Conservation (phyloP, 1,140 invertebrate genomes). For the Apis laboriosa region DNA sequence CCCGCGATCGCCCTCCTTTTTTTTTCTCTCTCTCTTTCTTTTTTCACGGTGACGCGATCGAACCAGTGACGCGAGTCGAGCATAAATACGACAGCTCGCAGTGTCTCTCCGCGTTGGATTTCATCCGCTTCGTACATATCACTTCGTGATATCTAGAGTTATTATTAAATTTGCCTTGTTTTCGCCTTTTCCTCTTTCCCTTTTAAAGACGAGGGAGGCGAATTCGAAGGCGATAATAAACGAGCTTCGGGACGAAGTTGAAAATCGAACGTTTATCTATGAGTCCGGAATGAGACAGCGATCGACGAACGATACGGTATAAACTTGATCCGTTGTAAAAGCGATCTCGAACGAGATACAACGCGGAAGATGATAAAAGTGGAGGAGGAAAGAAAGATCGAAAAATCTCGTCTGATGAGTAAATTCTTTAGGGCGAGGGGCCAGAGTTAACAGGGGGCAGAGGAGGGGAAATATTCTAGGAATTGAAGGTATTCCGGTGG, state of each 20-base stretch:
- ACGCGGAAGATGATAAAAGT: not conserved
- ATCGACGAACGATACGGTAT: no score
- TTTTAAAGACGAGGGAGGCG: no score
- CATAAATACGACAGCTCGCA: not conserved
- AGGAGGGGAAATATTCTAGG: not conserved
- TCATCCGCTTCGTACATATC: no score
- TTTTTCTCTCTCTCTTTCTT: not conserved
- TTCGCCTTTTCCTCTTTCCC: not conserved
- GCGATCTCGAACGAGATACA: not conserved
- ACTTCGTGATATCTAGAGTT: no score
- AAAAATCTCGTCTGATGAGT: slow-evolving; percentile 10
- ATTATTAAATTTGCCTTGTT: not conserved
- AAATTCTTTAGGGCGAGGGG: not conserved
- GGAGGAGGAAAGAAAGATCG: not conserved
- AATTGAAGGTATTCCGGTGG: not conserved
- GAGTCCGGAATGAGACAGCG: no score
- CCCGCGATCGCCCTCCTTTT: not conserved
- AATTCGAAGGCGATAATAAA: no score
- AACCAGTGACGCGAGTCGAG: not conserved
- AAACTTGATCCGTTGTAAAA: not conserved
- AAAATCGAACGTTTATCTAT: no score
- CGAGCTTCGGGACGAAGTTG: no score
- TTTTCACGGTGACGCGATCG: not conserved
- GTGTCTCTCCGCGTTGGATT: no score
- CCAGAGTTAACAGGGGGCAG: not conserved